A percentile compares a stretch with the other conserved stretches of the same genome.
phyloP scores from a whole-genome alignment of 2,797 vertebrate species.

The Bradypus variegatus region DNA sequence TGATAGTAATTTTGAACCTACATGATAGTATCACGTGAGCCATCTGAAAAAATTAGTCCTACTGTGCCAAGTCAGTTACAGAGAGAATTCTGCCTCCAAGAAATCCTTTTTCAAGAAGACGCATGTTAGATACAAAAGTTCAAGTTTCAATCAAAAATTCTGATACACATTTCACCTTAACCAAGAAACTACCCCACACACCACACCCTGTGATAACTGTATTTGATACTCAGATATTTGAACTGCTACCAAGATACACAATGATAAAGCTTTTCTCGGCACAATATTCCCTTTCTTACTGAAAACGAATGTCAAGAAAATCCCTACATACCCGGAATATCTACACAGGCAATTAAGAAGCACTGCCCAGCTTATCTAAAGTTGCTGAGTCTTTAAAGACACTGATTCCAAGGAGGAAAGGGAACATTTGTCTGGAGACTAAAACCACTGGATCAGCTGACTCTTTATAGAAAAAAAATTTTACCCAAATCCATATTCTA shows the following conservation, averaged over 20 bases:
- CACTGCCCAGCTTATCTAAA: neutral
- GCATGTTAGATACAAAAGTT: neutral
- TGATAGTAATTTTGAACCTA: neutral
- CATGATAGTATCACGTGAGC: neutral
- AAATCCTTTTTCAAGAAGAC: neutral
- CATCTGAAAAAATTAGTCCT: neutral
- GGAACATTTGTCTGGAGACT: neutral
- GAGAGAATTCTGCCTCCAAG: neutral
- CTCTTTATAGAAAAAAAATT: neutral
- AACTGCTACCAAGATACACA: neutral
- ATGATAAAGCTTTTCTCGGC: neutral
- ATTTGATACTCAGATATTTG: neutral
- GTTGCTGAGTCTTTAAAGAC: neutral
- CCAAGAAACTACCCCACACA: neutral
- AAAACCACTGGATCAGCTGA: neutral
- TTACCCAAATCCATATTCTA: neutral
- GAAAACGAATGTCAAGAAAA: neutral
- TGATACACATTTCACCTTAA: neutral
- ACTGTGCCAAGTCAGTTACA: neutral
- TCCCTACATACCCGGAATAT: neutral
- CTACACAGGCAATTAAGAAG: neutral
- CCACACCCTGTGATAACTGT: neutral
- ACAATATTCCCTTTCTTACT: neutral
- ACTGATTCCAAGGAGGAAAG: neutral
- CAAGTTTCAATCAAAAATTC: neutral